Conservation (phyloP, 2,888 invertebrate genomes). For the Gonocerus acuteangulatus region DNA sequence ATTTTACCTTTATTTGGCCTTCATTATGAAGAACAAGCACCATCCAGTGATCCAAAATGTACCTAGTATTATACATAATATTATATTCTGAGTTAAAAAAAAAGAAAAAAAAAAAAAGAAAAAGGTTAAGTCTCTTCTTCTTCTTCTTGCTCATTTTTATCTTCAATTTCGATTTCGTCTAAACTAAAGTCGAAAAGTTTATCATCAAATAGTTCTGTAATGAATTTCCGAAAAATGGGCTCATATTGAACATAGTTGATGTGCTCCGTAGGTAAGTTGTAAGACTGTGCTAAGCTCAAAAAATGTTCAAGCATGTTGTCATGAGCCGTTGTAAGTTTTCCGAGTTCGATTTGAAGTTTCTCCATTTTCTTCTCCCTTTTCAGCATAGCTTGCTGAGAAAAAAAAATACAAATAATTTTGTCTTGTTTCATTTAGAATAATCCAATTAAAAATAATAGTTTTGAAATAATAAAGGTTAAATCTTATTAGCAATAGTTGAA, state of each 20-base stretch:
- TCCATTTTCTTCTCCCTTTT: constrained; percentile 24
- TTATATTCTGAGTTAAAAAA: too few relatives aligned
- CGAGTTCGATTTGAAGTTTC: constrained; percentile 22
- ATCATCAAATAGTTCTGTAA: constrained; percentile 2
- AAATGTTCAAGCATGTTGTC: constrained; percentile 4
- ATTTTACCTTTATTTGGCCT: too few relatives aligned
- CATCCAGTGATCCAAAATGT: too few relatives aligned
- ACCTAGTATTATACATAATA: too few relatives aligned
- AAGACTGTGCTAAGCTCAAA: not conserved
- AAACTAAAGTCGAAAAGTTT: constrained; percentile 2
- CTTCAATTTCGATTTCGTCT: not conserved
- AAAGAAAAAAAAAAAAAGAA: too few relatives aligned
- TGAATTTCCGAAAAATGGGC: not conserved
- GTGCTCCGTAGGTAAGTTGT: not conserved
- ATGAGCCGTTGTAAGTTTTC: constrained; percentile 9
- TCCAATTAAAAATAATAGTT: not conserved
- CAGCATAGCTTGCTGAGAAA: not conserved
- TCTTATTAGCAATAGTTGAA: not conserved
- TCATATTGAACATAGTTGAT: not conserved
- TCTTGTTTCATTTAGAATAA: too few relatives aligned
- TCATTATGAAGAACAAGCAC: too few relatives aligned
- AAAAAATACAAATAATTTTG: not conserved
- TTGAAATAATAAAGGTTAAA: not conserved
- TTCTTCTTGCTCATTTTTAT: too few relatives aligned
- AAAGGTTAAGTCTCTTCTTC: too few relatives aligned